Conservation (phyloP, 64 coral and sea anemone genomes). For the Montipora sp. region DNA sequence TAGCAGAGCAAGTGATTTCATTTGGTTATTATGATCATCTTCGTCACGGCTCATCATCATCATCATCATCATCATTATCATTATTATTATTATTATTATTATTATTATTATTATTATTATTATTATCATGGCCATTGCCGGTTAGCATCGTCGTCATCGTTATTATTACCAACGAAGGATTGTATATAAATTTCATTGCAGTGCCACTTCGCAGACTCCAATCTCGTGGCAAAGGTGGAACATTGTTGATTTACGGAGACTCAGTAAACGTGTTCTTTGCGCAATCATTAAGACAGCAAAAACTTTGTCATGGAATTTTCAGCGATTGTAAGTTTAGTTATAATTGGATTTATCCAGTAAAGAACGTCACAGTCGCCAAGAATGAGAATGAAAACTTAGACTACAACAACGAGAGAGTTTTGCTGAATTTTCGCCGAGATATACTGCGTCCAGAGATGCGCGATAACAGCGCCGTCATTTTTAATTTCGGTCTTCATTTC, state of each 20-base stretch:
- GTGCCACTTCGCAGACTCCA: neutral
- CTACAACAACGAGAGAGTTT: constrained; percentile 71
- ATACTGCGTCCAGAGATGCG: constrained; percentile 54
- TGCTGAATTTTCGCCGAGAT: constrained; percentile 56
- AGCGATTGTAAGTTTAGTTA: constrained; percentile 75
- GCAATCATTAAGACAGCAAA: constrained; percentile 65
- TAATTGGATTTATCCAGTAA: constrained; percentile 90
- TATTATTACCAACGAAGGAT: too few relatives aligned
- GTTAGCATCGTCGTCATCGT: too few relatives aligned
- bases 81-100: too few relatives aligned
- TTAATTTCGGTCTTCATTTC: constrained; percentile 91
- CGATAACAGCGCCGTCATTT: constrained; percentile 56
- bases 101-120: too few relatives aligned
- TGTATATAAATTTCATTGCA: neutral
- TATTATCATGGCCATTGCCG: too few relatives aligned
- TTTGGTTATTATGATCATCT: too few relatives aligned
- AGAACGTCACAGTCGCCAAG: constrained; percentile 74
- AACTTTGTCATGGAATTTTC: constrained; percentile 69
- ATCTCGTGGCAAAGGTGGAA: constrained; percentile 39
- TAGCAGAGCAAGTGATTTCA: too few relatives aligned
- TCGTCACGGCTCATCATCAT: too few relatives aligned
- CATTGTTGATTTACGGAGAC: constrained; percentile 77
- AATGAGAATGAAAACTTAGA: constrained; percentile 70
- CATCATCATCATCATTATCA: too few relatives aligned
- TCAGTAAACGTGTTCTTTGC: constrained; percentile 83